phyloP scores from a whole-genome alignment of 2,797 vertebrate species.

The Phrynocephalus vlangalii region DNA sequence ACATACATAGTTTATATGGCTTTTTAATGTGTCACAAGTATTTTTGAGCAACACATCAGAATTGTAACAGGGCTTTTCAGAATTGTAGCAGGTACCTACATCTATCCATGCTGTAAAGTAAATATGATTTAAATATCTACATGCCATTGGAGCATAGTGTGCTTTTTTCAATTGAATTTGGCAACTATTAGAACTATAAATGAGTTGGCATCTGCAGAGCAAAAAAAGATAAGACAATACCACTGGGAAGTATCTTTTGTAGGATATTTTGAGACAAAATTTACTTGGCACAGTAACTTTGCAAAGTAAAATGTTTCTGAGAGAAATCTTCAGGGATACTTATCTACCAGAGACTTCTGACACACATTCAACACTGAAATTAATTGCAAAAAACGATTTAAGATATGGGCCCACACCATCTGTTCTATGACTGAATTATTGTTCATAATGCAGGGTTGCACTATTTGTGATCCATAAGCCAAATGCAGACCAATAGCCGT shows the following conservation, averaged over 20 bases:
- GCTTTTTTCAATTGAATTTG: slow-evolving; percentile 41
- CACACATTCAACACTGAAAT: neutral
- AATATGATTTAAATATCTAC: slow-evolving; percentile 43
- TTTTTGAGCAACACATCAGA: slow-evolving; percentile 34
- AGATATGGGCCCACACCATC: neutral
- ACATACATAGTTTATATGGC: neutral
- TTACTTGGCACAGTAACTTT: neutral
- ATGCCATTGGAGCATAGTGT: slow-evolving; percentile 42
- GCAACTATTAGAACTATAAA: slow-evolving; percentile 38
- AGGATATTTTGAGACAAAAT: slow-evolving; percentile 30
- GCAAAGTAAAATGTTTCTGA: neutral
- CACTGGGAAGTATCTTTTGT: slow-evolving; percentile 38
- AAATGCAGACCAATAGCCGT: too few species aligned
- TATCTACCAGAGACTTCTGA: neutral
- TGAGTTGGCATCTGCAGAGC: slow-evolving; percentile 14
- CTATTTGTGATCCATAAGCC: too few species aligned
- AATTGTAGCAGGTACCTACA: neutral
- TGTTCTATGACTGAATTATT: too few species aligned
- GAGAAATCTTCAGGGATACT: neutral
- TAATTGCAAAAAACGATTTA: neutral
- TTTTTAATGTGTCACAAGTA: slow-evolving; percentile 44
- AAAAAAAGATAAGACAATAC: neutral
- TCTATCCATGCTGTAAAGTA: slow-evolving; percentile 30
- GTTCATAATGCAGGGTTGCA: too few species aligned
- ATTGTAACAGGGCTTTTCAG: neutral